Evolutionary conservation across 2,797 vertebrate species (phyloP).

Genomic region (Mormyrus hasselquistii): DNA sequence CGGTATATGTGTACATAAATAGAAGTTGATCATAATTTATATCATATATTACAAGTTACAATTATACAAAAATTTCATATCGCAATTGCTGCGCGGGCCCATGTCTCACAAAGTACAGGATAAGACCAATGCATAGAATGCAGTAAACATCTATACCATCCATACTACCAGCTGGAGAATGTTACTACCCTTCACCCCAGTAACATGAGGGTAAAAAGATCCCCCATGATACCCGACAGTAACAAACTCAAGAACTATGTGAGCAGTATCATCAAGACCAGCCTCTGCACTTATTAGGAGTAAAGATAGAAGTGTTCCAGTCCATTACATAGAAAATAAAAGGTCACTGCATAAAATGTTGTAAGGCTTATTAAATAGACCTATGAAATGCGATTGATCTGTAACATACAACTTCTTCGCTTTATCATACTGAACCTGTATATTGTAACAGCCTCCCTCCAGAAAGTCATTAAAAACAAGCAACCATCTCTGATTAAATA

Average conservation of each 20-base stretch:
- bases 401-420: neutral
- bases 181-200: neutral
- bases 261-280: constrained; percentile 2
- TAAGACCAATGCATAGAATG: constrained; percentile 33
- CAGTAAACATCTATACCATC: constrained; percentile 14
- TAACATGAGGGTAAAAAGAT: neutral
- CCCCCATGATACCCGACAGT: neutral
- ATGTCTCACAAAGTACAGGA: constrained; percentile 32
- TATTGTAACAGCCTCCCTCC: neutral
- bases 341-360: constrained; percentile 2
- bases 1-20: constrained; percentile 31
- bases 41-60: constrained; percentile 27
- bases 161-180: neutral
- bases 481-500: neutral
- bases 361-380: constrained; percentile 24
- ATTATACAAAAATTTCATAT: constrained; percentile 29
- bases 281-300: neutral
- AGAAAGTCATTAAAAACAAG: neutral
- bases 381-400: constrained; percentile 1
- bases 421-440: neutral
- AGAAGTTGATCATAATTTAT: constrained; percentile 17
- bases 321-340: neutral
- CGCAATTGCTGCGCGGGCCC: constrained; percentile 37
- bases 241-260: neutral
- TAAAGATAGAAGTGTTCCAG: neutral